These are phyloP conservation scores for Tachina grossa DNA, from an alignment of 2,888 invertebrate species.

Conservation along the genomic window DNA sequence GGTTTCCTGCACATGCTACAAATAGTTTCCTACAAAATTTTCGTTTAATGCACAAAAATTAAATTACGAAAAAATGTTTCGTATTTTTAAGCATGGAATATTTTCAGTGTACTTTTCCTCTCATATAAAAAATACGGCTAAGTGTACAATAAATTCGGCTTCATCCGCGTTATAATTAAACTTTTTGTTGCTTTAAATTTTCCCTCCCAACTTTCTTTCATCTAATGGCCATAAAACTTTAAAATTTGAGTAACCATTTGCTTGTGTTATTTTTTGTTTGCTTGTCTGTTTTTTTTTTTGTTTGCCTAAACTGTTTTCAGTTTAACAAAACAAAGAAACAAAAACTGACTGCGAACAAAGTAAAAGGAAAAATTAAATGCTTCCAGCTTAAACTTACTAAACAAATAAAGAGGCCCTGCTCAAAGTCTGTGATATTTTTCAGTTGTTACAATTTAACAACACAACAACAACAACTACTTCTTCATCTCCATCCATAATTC, in stretches of 20 bases:
- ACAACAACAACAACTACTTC: constrained; percentile 26
- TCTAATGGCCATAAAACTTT: constrained; percentile 46
- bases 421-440: constrained; percentile 12
- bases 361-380: constrained; percentile 27
- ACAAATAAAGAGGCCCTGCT: constrained; percentile 7
- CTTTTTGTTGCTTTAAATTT: neutral
- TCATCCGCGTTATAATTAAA: neutral
- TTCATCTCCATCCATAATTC: constrained; percentile 3
- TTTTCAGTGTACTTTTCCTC: too few relatives aligned
- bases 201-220: neutral
- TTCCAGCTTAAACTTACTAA: constrained; percentile 31
- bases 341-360: neutral
- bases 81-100: too few relatives aligned
- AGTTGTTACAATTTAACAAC: constrained; percentile 16
- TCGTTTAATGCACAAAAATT: too few relatives aligned
- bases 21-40: too few relatives aligned
- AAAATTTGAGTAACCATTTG: constrained; percentile 11
- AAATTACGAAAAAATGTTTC: too few relatives aligned
- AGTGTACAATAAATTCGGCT: neutral
- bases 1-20: too few relatives aligned
- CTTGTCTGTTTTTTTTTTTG: too few relatives aligned
- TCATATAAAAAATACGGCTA: too few relatives aligned
- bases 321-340: constrained; percentile 1
- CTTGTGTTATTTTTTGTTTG: neutral
- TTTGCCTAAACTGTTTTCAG: constrained; percentile 42